phyloP scores from a whole-genome alignment of 1,140 invertebrate genomes.

The Ruditapes philippinarum region DNA sequence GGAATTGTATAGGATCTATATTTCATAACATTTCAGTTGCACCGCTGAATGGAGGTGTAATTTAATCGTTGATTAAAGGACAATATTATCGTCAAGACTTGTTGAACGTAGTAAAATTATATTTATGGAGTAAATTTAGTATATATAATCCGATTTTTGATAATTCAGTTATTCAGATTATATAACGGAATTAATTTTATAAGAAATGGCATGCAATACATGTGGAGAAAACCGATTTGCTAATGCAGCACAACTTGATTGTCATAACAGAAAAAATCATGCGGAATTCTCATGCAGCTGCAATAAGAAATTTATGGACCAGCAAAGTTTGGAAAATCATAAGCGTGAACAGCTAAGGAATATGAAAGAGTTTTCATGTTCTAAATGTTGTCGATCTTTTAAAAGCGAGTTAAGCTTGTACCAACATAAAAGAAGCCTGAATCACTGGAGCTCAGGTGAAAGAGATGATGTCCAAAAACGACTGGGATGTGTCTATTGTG shows the following conservation, averaged over 20 bases:
- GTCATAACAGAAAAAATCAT: conserved; percentile 12
- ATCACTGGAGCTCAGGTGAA: not conserved
- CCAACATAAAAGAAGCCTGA: not conserved
- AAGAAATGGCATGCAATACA: not conserved
- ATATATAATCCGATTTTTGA: too few species aligned
- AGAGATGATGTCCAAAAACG: not conserved
- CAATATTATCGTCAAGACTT: too few species aligned
- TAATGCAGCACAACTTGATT: conserved; percentile 5
- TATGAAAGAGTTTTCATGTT: not conserved
- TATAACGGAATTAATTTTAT: too few species aligned
- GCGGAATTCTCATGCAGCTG: conserved; percentile 10
- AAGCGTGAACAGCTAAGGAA: not conserved
- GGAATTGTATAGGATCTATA: too few species aligned
- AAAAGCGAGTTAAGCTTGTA: not conserved
- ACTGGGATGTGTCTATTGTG: not conserved
- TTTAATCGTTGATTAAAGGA: too few species aligned
- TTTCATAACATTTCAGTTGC: too few species aligned
- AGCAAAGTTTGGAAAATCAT: not conserved
- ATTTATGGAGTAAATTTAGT: too few species aligned
- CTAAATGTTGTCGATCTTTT: conserved; percentile 20
- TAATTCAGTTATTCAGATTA: too few species aligned
- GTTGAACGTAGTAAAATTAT: too few species aligned
- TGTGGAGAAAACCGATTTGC: conserved; percentile 21
- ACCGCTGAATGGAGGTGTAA: too few species aligned
- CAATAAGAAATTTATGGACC: not conserved